Evolutionary conservation across 2,797 vertebrate genomes (phyloP), one percentile per base, ranked within the genome.

Genomic region (Rhadinocentrus ornatus): DNA sequence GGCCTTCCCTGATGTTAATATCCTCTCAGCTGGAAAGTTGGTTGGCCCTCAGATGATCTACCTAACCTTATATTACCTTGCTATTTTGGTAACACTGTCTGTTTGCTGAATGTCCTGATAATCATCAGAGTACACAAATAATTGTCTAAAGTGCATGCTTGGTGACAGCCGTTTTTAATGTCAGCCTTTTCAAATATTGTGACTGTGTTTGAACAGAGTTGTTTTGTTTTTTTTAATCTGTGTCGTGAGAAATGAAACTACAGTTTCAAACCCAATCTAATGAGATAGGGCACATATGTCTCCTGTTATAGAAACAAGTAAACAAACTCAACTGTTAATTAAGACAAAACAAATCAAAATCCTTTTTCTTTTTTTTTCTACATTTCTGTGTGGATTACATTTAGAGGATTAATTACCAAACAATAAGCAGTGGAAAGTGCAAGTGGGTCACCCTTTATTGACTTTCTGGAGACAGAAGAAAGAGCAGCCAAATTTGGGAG

Each of bases 401-500:
- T 85, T 80, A 78, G 88, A 64, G 87, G 86, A 87, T 89, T 91
- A 91, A 92, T 88, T 87, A 92, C 69, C 32, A 77, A 83, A 90
- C 89, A 93, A 92, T 86, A 88, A 81, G 73, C 81, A 67, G 87
- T 79, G 86, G 91, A 88, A 90, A 90, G 89, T 87, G 90, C 89
- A 90, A 89, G 66, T 84, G 82, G 92, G 92, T 93, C 92, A 93
- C 90, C 86, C 87, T 52, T 69, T 75, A 77, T 86, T 91, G 92
- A 93, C 91, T 89, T 92, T 93, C 91, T 91, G 84, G 78, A 93
- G 90, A 87, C 84, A 88, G 79, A 88, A 94, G 90, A 91, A 90
- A 82, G 86, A 86, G 87, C 85, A 83, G 90, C 89, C 92, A 88
- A 91, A 90, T 92, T 93, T 93, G 87, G 86, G 89, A 93, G 89